Evolutionary conservation across 1,140 invertebrate species (phyloP).

Genomic region (Drosophila asahinai): DNA sequence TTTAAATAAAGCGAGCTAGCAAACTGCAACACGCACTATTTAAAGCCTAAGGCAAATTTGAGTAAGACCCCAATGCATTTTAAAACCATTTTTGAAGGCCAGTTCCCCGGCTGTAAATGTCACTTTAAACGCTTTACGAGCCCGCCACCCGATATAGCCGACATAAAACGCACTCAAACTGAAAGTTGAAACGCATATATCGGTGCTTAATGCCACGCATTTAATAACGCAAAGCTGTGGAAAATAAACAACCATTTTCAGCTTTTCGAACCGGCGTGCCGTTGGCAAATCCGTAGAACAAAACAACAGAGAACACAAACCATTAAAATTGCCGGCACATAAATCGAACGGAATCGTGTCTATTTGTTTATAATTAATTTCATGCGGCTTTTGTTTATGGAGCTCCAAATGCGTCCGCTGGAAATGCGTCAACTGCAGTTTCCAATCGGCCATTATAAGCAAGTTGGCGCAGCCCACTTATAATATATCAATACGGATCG

Average conservation of each 20-base stretch:
- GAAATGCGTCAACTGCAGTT: slow-evolving; percentile 58
- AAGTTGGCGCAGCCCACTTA: slow-evolving; percentile 17
- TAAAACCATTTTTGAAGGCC: slow-evolving; percentile 4
- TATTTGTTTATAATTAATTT: slow-evolving; percentile 77
- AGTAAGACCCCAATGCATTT: slow-evolving; percentile 2
- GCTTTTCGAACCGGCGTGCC: slow-evolving; percentile 22
- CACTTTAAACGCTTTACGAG: slow-evolving; percentile 21
- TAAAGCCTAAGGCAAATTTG: not conserved
- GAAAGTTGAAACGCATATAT: slow-evolving; percentile 42
- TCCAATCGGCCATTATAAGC: slow-evolving; percentile 25
- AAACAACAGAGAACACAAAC: slow-evolving; percentile 47
- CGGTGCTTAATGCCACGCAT: slow-evolving; percentile 16
- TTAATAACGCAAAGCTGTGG: slow-evolving; percentile 25
- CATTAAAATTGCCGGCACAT: slow-evolving; percentile 62
- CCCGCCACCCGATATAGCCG: slow-evolving; percentile 4
- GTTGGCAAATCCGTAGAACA: slow-evolving; percentile 25
- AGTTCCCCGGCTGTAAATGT: slow-evolving; percentile 23
- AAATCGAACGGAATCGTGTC: slow-evolving; percentile 52
- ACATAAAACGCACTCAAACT: slow-evolving; percentile 22
- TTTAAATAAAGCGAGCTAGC: no score
- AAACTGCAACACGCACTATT: not conserved
- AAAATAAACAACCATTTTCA: slow-evolving; percentile 39
- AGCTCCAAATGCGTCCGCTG: slow-evolving; percentile 49
- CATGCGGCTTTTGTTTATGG: slow-evolving; percentile 60
- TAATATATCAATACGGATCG: slow-evolving; percentile 4